Base-by-base conservation (phyloP, 2,113 vertebrate genomes). In the Paramisgurnus dabryanus region DNA sequence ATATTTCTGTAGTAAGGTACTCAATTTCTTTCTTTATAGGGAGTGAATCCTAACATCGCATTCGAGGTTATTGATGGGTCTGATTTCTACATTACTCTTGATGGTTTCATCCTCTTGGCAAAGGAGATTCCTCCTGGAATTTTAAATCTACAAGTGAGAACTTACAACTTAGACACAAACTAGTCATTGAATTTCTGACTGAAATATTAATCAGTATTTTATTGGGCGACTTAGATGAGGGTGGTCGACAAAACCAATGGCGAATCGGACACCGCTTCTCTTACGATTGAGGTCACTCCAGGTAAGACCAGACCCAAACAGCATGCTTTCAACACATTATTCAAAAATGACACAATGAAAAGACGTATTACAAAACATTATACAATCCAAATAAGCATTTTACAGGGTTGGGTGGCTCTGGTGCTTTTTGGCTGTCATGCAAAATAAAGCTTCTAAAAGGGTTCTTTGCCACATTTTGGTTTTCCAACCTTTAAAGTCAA, bases 41-140 rank as follows among this genome's bases (percentile, higher is more conserved):
- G 90, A 18, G 0, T 91, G 58, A 97, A 97, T 88, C 95, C 95
- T 17, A 11, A 88, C 75, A 86, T 96, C 0, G 18, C 7, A 4
- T 96, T 96, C 83, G 77, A 55, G 5, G n/a, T 95, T 55, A n/a
- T 22, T 0, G 91, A 85, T 11, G 92, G 65, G 82, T 83, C 7
- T 0, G 85, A 87, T 8, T 96, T 97, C 87, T 78, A 41, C 0
- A 75, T 93, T 12, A 93, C 91, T 39, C 27, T 50, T 34, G 82
- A 91, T 0, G 92, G 94, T 27, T 86, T 89, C 80, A 84, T 97
- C 73, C 87, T 95, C 81, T 92, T 94, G 67, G 89, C 80, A 0
- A 41, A 2, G 0, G 5, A 70, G 3, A 72, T 92, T 68, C 6
- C 82, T 3, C 60, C 85, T 0, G 72, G 1, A 39, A 27, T 2